These are phyloP conservation scores for Dichetophora obliterata DNA, from an alignment of 2,888 invertebrate species.

Conservation along the genomic window DNA sequence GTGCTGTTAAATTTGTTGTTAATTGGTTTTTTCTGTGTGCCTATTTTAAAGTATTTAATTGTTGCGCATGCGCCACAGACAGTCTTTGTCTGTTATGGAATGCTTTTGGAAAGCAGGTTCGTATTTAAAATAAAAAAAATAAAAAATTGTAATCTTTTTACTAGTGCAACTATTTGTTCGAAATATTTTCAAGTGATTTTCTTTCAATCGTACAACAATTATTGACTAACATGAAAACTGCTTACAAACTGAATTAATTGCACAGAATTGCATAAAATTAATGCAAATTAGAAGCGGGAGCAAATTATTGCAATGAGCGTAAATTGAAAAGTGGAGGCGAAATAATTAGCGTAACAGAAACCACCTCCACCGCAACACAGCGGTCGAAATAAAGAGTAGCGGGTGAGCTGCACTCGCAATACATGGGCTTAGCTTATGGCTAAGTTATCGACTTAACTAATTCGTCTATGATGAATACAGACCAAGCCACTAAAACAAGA, in stretches of 20 bases:
- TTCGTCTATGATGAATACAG: too few relatives aligned
- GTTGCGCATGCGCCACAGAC: too few relatives aligned
- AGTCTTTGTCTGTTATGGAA: too few relatives aligned
- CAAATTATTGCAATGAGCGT: conserved; percentile 22
- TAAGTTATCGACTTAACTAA: too few relatives aligned
- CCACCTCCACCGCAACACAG: neutral
- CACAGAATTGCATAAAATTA: conserved; percentile 2
- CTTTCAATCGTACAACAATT: neutral
- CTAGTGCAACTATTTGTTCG: neutral
- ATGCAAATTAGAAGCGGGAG: conserved; percentile 23
- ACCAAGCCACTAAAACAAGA: too few relatives aligned
- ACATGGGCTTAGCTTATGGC: too few relatives aligned
- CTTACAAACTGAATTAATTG: neutral
- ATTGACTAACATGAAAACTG: neutral
- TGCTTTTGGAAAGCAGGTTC: too few relatives aligned
- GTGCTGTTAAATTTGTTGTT: neutral
- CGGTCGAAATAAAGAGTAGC: neutral
- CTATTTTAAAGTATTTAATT: too few relatives aligned
- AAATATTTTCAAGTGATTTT: neutral
- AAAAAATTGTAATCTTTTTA: neutral
- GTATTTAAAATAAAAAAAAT: too few relatives aligned
- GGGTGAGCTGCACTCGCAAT: too few relatives aligned
- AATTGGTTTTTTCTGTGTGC: neutral
- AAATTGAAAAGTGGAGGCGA: neutral
- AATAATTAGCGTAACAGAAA: neutral